These are phyloP conservation scores for Leptinotarsa defecta DNA, from an alignment of 1,140 invertebrate genomes.

Conservation along the genomic window DNA sequence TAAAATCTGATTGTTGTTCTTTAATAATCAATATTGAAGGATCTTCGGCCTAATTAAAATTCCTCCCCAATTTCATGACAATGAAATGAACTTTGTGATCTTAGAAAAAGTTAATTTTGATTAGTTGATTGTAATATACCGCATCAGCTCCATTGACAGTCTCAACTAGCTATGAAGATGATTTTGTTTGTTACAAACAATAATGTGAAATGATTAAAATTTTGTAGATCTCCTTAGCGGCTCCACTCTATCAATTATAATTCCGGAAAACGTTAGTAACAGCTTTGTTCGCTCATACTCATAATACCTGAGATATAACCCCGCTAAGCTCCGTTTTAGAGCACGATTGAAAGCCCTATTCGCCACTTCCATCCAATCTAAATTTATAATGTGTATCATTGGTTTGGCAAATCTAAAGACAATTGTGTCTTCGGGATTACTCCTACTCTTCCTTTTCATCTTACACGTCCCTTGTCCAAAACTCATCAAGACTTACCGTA, in stretches of 20 bases:
- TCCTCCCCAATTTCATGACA: too few relatives aligned
- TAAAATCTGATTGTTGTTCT: too few relatives aligned
- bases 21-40: too few relatives aligned
- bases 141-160: too few relatives aligned
- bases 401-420: constrained; percentile 2
- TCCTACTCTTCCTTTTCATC: constrained; percentile 19
- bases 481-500: constrained; percentile 17
- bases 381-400: constrained; percentile 3
- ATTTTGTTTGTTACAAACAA: not conserved
- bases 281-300: constrained; percentile 2
- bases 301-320: not conserved
- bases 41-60: too few relatives aligned
- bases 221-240: not conserved
- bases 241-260: not conserved
- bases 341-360: not conserved
- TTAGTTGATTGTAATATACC: too few relatives aligned
- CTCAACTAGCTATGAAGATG: too few relatives aligned
- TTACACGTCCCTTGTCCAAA: constrained; percentile 17
- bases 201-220: not conserved
- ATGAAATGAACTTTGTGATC: too few relatives aligned
- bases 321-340: not conserved
- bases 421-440: constrained; percentile 5
- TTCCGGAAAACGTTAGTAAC: not conserved
- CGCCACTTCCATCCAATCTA: not conserved
- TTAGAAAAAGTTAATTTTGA: too few relatives aligned